These are phyloP conservation scores for Sphaerodactylus townsendi DNA, from an alignment of 2,113 vertebrate genomes.

Conservation along the genomic window DNA sequence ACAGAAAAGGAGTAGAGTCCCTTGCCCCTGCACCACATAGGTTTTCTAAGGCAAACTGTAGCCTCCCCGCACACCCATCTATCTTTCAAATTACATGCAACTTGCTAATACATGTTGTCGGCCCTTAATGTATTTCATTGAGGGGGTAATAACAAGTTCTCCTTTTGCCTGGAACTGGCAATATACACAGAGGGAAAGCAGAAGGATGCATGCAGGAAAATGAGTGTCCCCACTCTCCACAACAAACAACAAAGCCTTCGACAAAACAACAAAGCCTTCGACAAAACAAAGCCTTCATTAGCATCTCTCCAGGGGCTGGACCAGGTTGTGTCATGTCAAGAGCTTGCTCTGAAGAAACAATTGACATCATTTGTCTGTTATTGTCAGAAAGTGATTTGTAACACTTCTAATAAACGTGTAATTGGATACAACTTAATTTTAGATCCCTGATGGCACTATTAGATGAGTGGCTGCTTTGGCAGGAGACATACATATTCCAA, in stretches of 20 bases:
- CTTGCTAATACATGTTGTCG: too few relatives aligned
- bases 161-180: neutral
- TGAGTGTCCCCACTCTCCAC: neutral
- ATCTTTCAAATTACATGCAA: too few relatives aligned
- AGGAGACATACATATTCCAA: neutral
- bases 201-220: neutral
- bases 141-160: neutral
- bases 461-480: neutral
- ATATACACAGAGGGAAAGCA: neutral
- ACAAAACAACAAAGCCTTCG: too few relatives aligned
- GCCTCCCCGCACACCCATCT: too few relatives aligned
- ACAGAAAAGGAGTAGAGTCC: too few relatives aligned
- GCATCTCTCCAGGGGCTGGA: neutral
- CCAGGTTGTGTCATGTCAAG: neutral
- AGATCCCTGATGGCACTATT: neutral
- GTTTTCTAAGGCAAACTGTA: too few relatives aligned
- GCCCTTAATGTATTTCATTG: neutral
- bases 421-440: neutral
- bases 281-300: neutral
- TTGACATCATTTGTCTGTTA: neutral
- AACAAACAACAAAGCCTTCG: neutral
- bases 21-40: too few relatives aligned
- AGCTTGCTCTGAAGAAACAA: neutral
- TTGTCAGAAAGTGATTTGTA: neutral
- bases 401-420: neutral